Evolutionary conservation across 2,797 vertebrate species (phyloP).

Genomic region (Sebastes trivittatus): DNA sequence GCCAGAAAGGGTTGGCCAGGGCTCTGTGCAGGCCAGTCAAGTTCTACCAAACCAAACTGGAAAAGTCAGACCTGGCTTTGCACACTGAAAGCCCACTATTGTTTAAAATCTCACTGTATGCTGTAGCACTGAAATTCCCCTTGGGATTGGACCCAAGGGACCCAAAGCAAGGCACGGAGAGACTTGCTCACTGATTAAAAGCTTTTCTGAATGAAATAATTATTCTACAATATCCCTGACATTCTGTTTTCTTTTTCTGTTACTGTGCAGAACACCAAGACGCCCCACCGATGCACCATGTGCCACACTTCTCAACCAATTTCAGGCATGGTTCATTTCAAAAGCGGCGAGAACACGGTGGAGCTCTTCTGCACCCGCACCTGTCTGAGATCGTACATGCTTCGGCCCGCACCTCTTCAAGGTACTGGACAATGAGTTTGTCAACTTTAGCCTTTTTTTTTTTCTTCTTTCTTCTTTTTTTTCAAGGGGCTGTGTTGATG

Average conservation of each 20-base stretch:
- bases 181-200: neutral
- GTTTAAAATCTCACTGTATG: neutral
- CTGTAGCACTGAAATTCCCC: neutral
- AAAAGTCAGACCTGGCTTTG: too few species aligned
- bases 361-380: conserved; percentile 40
- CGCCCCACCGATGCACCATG: neutral
- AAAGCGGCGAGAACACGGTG: neutral
- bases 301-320: neutral
- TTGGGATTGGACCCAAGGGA: too few species aligned
- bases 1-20: too few species aligned
- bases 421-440: neutral
- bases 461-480: too few species aligned
- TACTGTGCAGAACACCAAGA: conserved; percentile 15
- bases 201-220: neutral
- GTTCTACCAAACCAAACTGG: too few species aligned
- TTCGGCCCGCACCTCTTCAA: accelerated
- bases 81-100: neutral
- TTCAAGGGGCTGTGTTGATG: too few species aligned
- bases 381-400: conserved; percentile 35
- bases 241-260: neutral
- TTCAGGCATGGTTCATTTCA: conserved; percentile 23
- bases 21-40: neutral
- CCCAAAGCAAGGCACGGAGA: neutral
- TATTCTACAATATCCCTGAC: neutral
- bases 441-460: too few species aligned